phyloP scores from a whole-genome alignment of 2,888 invertebrate genomes.

The Zele albiditarsus region DNA sequence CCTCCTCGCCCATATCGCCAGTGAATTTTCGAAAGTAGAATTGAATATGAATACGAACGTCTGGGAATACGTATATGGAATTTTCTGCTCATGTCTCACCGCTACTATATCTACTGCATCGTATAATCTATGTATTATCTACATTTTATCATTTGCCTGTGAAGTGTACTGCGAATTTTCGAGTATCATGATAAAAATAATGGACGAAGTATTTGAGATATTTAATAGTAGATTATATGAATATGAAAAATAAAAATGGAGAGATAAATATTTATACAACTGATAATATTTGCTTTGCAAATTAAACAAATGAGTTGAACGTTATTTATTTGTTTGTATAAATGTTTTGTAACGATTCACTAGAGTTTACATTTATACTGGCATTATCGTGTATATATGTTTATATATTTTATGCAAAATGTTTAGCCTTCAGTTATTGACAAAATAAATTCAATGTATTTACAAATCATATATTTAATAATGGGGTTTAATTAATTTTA shows the following conservation, averaged over 20 bases:
- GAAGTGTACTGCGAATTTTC: neutral
- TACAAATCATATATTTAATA: neutral
- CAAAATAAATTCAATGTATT: neutral
- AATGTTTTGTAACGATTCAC: neutral
- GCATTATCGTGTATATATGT: neutral
- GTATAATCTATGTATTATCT: conserved; percentile 5
- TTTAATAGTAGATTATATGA: neutral
- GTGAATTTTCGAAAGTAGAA: conserved; percentile 36
- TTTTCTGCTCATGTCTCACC: conserved; percentile 23
- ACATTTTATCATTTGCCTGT: conserved; percentile 22
- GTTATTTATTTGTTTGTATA: neutral
- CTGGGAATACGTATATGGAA: conserved; percentile 32
- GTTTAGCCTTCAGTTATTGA: neutral
- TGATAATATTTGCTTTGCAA: neutral
- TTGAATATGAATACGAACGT: conserved; percentile 39
- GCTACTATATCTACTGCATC: neutral
- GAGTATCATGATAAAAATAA: neutral
- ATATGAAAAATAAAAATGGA: neutral
- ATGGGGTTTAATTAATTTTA: neutral
- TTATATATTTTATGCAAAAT: neutral
- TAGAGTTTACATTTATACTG: neutral
- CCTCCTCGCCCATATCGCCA: neutral
- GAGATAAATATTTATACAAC: neutral
- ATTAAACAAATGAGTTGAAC: neutral
- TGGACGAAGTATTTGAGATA: neutral